These are phyloP conservation scores for Drosophila stalkeri DNA, from an alignment of 2,888 invertebrate genomes.

Conservation along the genomic window DNA sequence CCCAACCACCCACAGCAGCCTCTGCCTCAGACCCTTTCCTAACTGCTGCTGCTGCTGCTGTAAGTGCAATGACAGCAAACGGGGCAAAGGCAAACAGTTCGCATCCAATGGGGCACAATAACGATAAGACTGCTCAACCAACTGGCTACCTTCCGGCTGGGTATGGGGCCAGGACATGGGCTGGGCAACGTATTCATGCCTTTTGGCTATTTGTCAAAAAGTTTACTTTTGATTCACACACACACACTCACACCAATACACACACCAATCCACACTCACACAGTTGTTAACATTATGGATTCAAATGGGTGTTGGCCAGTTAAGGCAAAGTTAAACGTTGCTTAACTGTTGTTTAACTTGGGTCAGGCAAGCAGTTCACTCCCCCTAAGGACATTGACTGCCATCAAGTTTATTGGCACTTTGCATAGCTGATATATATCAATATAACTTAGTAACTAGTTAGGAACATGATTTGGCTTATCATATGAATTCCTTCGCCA, in stretches of 20 bases:
- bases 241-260: too few species aligned
- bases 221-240: slow-evolving; percentile 39
- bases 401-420: slow-evolving; percentile 1
- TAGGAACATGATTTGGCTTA: slow-evolving; percentile 8
- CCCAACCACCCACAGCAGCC: slow-evolving; percentile 18
- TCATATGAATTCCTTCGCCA: slow-evolving; percentile 12
- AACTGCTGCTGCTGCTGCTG: slow-evolving; percentile 17
- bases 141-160: slow-evolving; percentile 62
- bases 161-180: slow-evolving; percentile 30
- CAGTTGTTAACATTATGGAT: slow-evolving; percentile 37
- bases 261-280: slow-evolving; percentile 20
- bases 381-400: background rate
- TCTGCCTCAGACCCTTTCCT: background rate
- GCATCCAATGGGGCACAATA: slow-evolving; percentile 54
- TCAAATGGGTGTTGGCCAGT: slow-evolving; percentile 69
- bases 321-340: slow-evolving; percentile 54
- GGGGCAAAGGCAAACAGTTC: slow-evolving; percentile 52
- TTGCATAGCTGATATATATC: slow-evolving; percentile 4
- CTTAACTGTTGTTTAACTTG: slow-evolving; percentile 35
- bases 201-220: slow-evolving; percentile 78
- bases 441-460: slow-evolving; percentile 16
- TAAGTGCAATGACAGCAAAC: slow-evolving; percentile 72
- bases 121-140: slow-evolving; percentile 61
- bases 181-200: slow-evolving; percentile 54
- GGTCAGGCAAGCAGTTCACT: background rate